Base-by-base conservation (phyloP, 2,888 invertebrate species). In the Sarcophaga rosellei region DNA sequence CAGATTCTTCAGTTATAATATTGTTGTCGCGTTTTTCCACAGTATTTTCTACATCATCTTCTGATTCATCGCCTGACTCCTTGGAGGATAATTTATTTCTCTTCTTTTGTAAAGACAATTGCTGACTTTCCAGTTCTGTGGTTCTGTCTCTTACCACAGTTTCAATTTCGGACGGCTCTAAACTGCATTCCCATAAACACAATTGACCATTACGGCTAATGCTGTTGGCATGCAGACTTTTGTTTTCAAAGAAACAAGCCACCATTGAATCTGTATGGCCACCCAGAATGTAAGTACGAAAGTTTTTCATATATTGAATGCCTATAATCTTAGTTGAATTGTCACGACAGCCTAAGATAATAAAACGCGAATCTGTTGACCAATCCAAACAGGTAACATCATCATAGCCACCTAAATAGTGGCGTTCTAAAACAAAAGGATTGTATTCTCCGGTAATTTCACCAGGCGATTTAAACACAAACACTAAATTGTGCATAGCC, bases 341-440 rank as follows among this genome's bases (percentile, higher is more conserved):
- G 93, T 99, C 99, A 91, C 97, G 97, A 0, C 97, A 96, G 0
- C 99, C 99, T 11, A 97, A 96, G n/a, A 97, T 97, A 12, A 99
- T 93, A 59, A 98, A 94, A 90, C 95, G 96, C 0, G 99, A 99
- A 93, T 99, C 99, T 23, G 95, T 94, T 0, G 98, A 97, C 99
- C 99, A 99, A 91, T 97, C 97, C 4, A 99, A 91, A 91, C 96
- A 97, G 0, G 97, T 96, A 0, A 97, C 96, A 85, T 97, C 96
- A 92, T 98, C 98, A 84, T 95, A 95, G 1, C 98, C 95, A 69
- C 97, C 97, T 90, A 96, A 95, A 92, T 97, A 98, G 0, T 97
- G 96, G 80, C 96, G 94, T 90, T 97, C 96, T 94, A 99, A 95
- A 15, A 96, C 94, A 92, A 99, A 99, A 0, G 98, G 97, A 92